phyloP scores from a whole-genome alignment of 2,888 invertebrate species.

The Pachycephus smyrnensis region DNA sequence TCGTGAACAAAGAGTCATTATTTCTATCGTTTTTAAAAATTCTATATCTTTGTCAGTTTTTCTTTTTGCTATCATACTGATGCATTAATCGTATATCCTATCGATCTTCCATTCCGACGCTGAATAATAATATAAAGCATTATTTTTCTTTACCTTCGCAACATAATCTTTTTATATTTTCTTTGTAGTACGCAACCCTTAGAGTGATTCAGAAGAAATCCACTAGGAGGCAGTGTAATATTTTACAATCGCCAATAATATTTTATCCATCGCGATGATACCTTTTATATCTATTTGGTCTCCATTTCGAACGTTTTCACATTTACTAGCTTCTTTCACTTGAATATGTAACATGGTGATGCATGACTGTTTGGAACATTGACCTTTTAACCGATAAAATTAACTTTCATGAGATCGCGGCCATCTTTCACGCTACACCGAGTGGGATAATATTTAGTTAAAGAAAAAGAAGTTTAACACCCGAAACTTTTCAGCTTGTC shows the following conservation, averaged over 20 bases:
- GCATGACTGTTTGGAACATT: not conserved
- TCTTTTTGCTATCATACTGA: too few relatives aligned
- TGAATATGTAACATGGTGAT: not conserved
- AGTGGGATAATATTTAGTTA: not conserved
- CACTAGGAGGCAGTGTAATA: too few relatives aligned
- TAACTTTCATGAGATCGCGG: not conserved
- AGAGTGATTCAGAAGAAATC: too few relatives aligned
- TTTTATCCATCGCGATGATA: not conserved
- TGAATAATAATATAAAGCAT: too few relatives aligned
- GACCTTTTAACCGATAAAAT: not conserved
- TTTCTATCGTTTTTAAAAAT: too few relatives aligned
- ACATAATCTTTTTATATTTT: too few relatives aligned
- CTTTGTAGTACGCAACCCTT: too few relatives aligned
- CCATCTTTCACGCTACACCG: not conserved
- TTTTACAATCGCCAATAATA: not conserved
- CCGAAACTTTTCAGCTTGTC: not conserved
- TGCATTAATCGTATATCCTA: too few relatives aligned
- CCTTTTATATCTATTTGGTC: not conserved
- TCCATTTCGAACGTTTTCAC: not conserved
- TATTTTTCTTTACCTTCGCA: too few relatives aligned
- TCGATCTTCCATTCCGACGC: too few relatives aligned
- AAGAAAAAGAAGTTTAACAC: not conserved
- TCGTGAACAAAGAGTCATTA: too few relatives aligned
- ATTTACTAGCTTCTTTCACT: not conserved
- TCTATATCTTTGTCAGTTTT: too few relatives aligned